Percentiles rank a stretch among this genome's conserved stretches.
Evolutionary conservation across 2,113 vertebrate species (phyloP).

Genomic region (Oophaga pumilio): DNA sequence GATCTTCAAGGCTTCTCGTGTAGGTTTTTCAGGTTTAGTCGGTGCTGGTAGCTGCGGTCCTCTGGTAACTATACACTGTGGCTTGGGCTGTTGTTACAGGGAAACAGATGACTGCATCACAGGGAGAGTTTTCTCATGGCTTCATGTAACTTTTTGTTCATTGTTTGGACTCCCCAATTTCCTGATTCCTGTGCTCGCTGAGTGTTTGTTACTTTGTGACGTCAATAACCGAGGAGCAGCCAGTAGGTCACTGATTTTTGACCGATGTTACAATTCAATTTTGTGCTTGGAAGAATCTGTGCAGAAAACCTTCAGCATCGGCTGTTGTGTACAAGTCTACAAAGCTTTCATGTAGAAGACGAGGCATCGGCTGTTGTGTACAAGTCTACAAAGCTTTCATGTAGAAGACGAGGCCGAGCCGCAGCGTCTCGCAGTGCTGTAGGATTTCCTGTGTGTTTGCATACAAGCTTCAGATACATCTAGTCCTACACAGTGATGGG

Average conservation of each 20-base stretch:
- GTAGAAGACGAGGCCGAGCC: not conserved
- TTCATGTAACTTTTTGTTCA: constrained; percentile 19
- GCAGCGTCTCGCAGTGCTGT: too few species aligned
- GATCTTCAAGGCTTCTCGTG: constrained; percentile 5
- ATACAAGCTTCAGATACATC: too few species aligned
- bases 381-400: not conserved
- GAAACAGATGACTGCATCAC: not conserved
- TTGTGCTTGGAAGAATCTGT: constrained; percentile 21
- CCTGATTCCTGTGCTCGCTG: not conserved
- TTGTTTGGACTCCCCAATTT: not conserved
- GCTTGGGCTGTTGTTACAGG: not conserved
- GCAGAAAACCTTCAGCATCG: not conserved
- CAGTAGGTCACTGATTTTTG: constrained; percentile 31
- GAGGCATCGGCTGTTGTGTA: not conserved
- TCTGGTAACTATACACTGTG: not conserved
- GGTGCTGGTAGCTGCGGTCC: not conserved
- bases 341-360: not conserved
- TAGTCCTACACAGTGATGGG: too few species aligned
- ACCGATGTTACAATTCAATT: constrained; percentile 22
- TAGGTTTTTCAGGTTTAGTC: constrained; percentile 9
- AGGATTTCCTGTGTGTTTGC: too few species aligned
- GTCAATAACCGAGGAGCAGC: constrained; percentile 1
- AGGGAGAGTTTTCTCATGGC: not conserved
- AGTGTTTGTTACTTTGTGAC: constrained; percentile 16
- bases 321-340: not conserved